Percentiles rank a stretch among this genome's conserved stretches.
Evolutionary conservation across 2,888 invertebrate genomes (phyloP).

Genomic region (Mythimna loreyi): DNA sequence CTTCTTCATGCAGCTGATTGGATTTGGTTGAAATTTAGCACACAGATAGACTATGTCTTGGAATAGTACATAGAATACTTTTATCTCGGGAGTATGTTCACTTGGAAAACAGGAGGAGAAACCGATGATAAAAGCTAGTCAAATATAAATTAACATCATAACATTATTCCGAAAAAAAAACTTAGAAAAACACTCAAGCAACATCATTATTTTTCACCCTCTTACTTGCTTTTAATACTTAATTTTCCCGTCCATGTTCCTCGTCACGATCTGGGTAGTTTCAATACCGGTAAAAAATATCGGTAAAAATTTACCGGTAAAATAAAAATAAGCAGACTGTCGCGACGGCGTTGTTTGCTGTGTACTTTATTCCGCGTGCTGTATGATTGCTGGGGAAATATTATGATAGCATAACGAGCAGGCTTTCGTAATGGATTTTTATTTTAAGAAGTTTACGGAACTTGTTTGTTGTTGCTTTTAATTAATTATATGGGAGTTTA

Average conservation of each 20-base stretch:
- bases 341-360: constrained; percentile 54
- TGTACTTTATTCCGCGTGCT: constrained; percentile 37
- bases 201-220: constrained; percentile 17
- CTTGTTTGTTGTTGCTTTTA: neutral
- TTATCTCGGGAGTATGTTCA: too few species aligned
- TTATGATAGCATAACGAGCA: constrained; percentile 51
- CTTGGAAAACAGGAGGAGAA: too few species aligned
- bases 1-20: too few species aligned
- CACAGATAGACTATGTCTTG: too few species aligned
- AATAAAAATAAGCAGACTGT: constrained; percentile 50
- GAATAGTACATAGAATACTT: too few species aligned
- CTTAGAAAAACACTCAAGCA: constrained; percentile 14
- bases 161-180: neutral
- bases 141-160: neutral
- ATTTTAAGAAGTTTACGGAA: constrained; percentile 5
- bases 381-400: constrained; percentile 59
- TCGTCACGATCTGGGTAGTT: constrained; percentile 54
- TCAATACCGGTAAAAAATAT: constrained; percentile 46
- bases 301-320: constrained; percentile 24
- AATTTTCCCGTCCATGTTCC: constrained; percentile 49
- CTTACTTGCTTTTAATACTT: constrained; percentile 32
- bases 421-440: constrained; percentile 42
- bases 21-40: too few species aligned
- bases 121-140: too few species aligned
- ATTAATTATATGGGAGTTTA: neutral